phyloP scores from a whole-genome alignment of 2,888 invertebrate species.

The Germaria angustata region DNA sequence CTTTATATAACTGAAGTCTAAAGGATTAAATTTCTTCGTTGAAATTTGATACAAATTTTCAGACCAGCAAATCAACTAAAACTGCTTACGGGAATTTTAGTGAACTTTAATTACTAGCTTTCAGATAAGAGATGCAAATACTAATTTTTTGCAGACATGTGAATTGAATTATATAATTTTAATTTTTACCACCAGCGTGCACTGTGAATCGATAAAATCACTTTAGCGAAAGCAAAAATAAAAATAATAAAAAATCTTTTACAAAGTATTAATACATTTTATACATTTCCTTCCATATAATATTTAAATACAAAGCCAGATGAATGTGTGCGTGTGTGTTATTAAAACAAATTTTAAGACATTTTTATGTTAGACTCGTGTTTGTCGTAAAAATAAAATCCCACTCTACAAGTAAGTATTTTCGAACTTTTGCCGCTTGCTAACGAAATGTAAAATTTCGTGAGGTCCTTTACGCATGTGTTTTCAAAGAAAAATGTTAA shows the following conservation, averaged over 20 bases:
- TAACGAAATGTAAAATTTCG: slow-evolving; percentile 34
- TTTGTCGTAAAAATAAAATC: slow-evolving; percentile 65
- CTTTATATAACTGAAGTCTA: no score
- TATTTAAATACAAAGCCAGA: slow-evolving; percentile 2
- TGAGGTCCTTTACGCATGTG: slow-evolving; percentile 54
- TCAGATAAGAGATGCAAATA: no score
- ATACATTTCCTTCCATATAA: neutral
- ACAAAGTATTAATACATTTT: neutral
- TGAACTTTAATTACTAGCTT: no score
- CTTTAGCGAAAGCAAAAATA: slow-evolving; percentile 22
- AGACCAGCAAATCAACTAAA: no score
- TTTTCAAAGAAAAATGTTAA: slow-evolving; percentile 31
- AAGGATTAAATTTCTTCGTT: no score
- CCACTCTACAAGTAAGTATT: slow-evolving; percentile 28
- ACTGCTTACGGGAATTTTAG: no score
- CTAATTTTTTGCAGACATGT: no score
- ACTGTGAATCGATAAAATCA: slow-evolving; percentile 2
- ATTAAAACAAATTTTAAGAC: slow-evolving; percentile 47
- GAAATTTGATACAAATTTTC: no score
- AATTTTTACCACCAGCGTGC: no score
- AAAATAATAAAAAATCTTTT: neutral
- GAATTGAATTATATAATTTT: no score
- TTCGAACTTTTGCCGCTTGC: slow-evolving; percentile 15
- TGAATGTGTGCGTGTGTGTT: slow-evolving; percentile 27
- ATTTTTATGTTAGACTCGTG: slow-evolving; percentile 62